Evolutionary conservation across 2,797 vertebrate genomes (phyloP).

Genomic region (Rhabdophis nuchalis): DNA sequence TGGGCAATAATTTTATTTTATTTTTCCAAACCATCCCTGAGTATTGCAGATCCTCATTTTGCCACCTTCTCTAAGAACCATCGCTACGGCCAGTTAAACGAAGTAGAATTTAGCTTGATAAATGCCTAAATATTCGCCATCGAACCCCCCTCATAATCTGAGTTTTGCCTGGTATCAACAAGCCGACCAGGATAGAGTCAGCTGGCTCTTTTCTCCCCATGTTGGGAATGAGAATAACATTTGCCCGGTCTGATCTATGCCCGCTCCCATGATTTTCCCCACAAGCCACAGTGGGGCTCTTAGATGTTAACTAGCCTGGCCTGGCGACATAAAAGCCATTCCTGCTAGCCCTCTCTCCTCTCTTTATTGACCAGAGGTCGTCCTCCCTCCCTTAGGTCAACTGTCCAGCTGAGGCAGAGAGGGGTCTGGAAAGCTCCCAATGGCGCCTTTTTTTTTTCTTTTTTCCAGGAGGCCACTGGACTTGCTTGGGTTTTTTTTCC

Average conservation of each 20-base stretch:
- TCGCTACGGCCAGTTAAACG: not conserved
- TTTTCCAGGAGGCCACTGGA: too few relatives aligned
- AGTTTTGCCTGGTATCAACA: not conserved
- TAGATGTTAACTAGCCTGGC: not conserved
- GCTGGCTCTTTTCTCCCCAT: accelerated
- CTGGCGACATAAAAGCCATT: not conserved
- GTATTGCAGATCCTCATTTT: not conserved
- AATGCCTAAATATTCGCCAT: not conserved
- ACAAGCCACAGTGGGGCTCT: not conserved
- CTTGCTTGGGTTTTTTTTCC: too few relatives aligned
- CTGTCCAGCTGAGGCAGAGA: not conserved
- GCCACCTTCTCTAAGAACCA: not conserved
- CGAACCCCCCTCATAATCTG: not conserved
- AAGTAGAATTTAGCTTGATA: not conserved
- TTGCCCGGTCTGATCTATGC: not conserved
- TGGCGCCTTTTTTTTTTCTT: too few relatives aligned
- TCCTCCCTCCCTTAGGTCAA: not conserved
- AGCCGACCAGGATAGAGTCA: not conserved
- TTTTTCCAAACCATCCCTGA: too few relatives aligned
- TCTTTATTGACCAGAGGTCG: not conserved
- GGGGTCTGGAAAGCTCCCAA: not conserved
- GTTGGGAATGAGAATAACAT: not conserved
- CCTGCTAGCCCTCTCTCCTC: not conserved
- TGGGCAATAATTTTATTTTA: too few relatives aligned
- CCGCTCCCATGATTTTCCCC: not conserved